Evolutionary conservation across 2,113 vertebrate species (phyloP).

Genomic region (Reinhardtius hippoglossoides): DNA sequence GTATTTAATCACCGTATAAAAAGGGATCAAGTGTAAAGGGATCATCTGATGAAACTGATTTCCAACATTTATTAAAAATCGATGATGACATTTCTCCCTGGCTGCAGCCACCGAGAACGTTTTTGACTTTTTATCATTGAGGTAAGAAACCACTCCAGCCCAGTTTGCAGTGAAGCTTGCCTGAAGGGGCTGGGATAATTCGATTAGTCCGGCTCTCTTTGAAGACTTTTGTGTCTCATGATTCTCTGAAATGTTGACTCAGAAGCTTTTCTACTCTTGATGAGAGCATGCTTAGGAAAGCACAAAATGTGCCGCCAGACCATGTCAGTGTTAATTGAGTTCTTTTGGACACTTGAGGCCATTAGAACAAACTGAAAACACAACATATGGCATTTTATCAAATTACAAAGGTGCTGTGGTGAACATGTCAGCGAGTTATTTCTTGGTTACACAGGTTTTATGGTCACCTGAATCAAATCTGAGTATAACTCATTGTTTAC

Average conservation of each 20-base stretch:
- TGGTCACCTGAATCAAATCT: too few species aligned
- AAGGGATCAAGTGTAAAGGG: too few species aligned
- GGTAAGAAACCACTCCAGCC: conserved; percentile 1
- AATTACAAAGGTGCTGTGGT: not conserved
- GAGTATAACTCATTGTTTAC: not conserved
- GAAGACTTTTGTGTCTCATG: conserved; percentile 37
- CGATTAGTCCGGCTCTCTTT: conserved; percentile 34
- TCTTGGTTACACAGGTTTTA: not conserved
- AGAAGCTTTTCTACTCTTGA: conserved; percentile 33
- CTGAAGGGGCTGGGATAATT: conserved; percentile 47
- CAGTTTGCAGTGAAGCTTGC: conserved; percentile 30
- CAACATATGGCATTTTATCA: not conserved
- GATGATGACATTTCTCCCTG: conserved; percentile 42
- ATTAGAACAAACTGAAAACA: conserved; percentile 15
- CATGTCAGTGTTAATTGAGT: not conserved
- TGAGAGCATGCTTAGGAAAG: conserved; percentile 30
- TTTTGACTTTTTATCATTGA: conserved; percentile 37
- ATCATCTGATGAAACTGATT: too few species aligned
- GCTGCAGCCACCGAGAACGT: conserved; percentile 14
- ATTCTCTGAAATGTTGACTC: conserved; percentile 40
- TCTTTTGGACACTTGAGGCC: not conserved
- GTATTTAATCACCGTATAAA: too few species aligned
- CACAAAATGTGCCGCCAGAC: not conserved
- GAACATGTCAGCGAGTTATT: not conserved
- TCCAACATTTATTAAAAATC: not conserved